Conservation (phyloP, 2,888 invertebrate genomes). For the Graphium colonna region DNA sequence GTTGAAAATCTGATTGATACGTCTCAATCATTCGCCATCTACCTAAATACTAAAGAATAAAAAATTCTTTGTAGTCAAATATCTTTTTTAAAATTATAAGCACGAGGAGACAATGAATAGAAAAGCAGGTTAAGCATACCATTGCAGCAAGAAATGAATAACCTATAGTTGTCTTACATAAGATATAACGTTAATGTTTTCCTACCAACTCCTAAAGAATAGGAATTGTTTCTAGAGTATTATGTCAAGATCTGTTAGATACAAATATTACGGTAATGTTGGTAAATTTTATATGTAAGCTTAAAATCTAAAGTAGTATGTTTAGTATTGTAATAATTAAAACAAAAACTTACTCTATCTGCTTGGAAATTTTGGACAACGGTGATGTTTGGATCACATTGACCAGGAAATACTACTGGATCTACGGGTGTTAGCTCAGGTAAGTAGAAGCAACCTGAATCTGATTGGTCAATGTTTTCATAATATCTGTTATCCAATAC, state of each 20-base stretch:
- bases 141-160: too few relatives aligned
- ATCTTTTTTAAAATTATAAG: too few relatives aligned
- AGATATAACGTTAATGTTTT: too few relatives aligned
- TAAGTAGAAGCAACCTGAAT: slow-evolving; percentile 54
- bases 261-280: too few relatives aligned
- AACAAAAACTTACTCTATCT: slow-evolving; percentile 39
- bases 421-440: slow-evolving; percentile 49
- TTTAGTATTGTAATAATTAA: background rate
- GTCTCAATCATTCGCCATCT: slow-evolving; percentile 82
- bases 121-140: too few relatives aligned
- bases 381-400: slow-evolving; percentile 50
- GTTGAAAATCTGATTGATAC: slow-evolving; percentile 80
- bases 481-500: slow-evolving; percentile 52
- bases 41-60: slow-evolving; percentile 44
- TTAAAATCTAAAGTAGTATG: background rate
- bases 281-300: background rate
- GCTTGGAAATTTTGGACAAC: slow-evolving; percentile 49
- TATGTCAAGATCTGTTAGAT: too few relatives aligned
- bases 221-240: too few relatives aligned
- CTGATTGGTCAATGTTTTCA: slow-evolving; percentile 49
- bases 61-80: too few relatives aligned
- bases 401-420: slow-evolving; percentile 52
- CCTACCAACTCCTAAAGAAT: too few relatives aligned
- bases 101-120: too few relatives aligned
- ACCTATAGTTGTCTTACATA: too few relatives aligned